A percentile compares a stretch with the other conserved stretches of the same genome.
Evolutionary conservation across 2,797 vertebrate species (phyloP).

Genomic region (Chromis chromis): DNA sequence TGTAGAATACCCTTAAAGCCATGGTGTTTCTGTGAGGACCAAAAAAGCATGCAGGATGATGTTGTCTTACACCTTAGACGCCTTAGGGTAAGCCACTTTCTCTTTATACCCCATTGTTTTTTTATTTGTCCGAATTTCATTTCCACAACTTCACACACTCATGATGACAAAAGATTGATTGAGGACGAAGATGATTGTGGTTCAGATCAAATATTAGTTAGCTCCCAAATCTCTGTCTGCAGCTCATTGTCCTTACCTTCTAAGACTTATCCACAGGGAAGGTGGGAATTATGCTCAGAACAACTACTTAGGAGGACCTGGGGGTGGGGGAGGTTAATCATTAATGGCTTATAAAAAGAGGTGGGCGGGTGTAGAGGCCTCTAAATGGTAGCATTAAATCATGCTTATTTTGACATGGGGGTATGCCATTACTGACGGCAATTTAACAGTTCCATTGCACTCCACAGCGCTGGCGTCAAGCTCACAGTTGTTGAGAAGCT

Average conservation of each 20-base stretch:
- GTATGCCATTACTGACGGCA: background rate
- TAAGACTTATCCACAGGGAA: constrained; percentile 7
- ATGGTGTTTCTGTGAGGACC: constrained; percentile 79
- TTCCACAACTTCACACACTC: background rate
- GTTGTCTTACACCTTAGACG: constrained; percentile 85
- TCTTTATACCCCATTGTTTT: background rate
- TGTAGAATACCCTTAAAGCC: constrained; percentile 74
- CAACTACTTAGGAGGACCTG: constrained; percentile 12
- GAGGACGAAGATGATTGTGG: background rate
- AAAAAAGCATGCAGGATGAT: constrained; percentile 88
- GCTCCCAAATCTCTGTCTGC: background rate
- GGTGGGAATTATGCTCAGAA: constrained; percentile 12
- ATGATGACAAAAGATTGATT: background rate
- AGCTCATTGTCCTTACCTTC: background rate
- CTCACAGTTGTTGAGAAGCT: constrained; percentile 12
- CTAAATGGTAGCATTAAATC: constrained; percentile 38
- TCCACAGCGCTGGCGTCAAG: background rate
- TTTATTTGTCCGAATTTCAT: background rate
- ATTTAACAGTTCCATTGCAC: constrained; percentile 31
- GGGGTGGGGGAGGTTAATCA: constrained; percentile 25
- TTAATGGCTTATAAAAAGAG: constrained; percentile 18
- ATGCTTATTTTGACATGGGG: constrained; percentile 33
- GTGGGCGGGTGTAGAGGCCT: constrained; percentile 11
- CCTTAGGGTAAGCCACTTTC: constrained; percentile 87
- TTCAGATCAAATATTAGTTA: constrained; percentile 11